Conservation (phyloP, 1,140 invertebrate genomes). For the Carposina sasakii region DNA sequence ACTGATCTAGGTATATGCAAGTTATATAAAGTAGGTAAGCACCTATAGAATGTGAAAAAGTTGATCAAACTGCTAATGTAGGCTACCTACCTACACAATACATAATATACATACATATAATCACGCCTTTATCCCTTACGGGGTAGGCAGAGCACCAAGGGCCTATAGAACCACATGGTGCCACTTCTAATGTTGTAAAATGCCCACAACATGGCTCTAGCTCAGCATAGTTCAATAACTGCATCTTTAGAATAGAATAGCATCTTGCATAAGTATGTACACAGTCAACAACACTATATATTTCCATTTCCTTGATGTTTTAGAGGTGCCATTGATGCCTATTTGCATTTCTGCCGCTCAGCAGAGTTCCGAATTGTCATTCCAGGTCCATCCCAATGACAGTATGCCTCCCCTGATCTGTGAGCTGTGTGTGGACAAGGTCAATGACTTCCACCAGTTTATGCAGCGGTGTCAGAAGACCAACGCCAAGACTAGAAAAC, state of each 20-base stretch:
- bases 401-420: conserved; percentile 76
- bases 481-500: conserved; percentile 64
- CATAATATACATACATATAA: too few species aligned
- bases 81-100: too few species aligned
- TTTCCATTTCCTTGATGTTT: background rate
- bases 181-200: background rate
- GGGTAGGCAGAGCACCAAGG: too few species aligned
- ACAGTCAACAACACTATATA: background rate
- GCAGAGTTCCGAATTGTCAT: conserved; percentile 9
- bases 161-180: too few species aligned
- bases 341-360: too few species aligned
- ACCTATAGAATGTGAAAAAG: too few species aligned
- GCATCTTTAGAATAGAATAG: background rate
- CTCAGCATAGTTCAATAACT: background rate
- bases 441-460: conserved; percentile 76
- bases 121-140: too few species aligned
- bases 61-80: too few species aligned
- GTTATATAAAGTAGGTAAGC: too few species aligned
- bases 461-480: conserved; percentile 73
- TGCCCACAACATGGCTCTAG: background rate
- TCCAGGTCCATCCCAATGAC: conserved; percentile 70
- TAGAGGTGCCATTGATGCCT: too few species aligned
- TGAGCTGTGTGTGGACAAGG: conserved; percentile 74
- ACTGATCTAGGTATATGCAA: too few species aligned
- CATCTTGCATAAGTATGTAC: background rate